Conservation (phyloP, 2,888 invertebrate species). For the Parascotia fuliginaria region DNA sequence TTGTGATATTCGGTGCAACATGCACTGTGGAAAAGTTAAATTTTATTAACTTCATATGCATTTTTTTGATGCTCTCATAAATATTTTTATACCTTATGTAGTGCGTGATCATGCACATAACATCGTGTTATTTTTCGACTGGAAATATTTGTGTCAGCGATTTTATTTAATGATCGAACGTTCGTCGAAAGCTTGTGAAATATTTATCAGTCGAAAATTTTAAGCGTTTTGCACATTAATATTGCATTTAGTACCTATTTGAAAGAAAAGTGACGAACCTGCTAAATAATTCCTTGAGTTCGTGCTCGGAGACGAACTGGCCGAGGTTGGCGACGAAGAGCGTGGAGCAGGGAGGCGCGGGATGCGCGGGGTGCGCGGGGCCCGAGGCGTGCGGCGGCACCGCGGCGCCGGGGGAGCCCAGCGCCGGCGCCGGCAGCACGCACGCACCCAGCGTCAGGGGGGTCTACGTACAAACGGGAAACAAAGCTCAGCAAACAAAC, state of each 20-base stretch:
- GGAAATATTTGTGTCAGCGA: constrained; percentile 46
- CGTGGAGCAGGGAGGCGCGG: constrained; percentile 97
- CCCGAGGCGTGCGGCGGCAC: constrained; percentile 86
- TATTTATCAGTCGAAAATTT: constrained; percentile 42
- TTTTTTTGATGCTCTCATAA: constrained; percentile 39
- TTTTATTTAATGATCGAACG: constrained; percentile 6
- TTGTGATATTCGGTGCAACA: constrained; percentile 79
- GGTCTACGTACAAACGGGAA: constrained; percentile 63
- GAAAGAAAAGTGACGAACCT: constrained; percentile 86
- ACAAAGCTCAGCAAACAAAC: too few relatives aligned
- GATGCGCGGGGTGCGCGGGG: constrained; percentile 86
- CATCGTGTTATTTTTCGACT: constrained; percentile 59
- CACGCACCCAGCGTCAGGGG: constrained; percentile 89
- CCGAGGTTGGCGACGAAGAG: constrained; percentile 99
- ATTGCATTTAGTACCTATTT: constrained; percentile 41
- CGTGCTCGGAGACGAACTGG: constrained; percentile 98
- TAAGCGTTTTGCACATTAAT: too few relatives aligned
- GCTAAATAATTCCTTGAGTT: constrained; percentile 99
- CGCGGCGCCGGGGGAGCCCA: constrained; percentile 95
- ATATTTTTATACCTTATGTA: constrained; percentile 35
- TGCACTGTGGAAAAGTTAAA: constrained; percentile 73
- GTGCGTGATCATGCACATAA: constrained; percentile 68
- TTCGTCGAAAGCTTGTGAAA: neutral
- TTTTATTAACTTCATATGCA: constrained; percentile 52
- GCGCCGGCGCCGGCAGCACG: constrained; percentile 96